Base-by-base conservation (phyloP, 2,113 vertebrate genomes). In the Cervus canadensis region DNA sequence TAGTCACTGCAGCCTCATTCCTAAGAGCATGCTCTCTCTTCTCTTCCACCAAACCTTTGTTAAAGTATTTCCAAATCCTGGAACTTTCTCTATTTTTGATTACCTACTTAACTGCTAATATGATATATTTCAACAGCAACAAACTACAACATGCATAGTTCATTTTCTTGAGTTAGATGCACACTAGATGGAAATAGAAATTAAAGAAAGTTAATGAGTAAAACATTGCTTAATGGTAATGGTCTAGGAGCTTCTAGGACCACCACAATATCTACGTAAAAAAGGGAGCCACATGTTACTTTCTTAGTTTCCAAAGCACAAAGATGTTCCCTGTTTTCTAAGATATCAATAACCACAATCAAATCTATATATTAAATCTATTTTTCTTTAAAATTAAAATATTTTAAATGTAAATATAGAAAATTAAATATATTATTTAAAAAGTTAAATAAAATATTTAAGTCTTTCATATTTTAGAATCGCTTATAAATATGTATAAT, bases 11-110 rank as follows among this genome's bases (percentile, higher is more conserved):
- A 45, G 19, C 1, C 50, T 30, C 1, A 3, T 89, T 40, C 36
- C 14, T 19, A 26, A 10, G 5, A 56, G 23, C 2, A 3, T 10
- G 2, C 0, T 25, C 8, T n/a, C 0, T 19, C 19, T 60, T 28
- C 21, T 52, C 28, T 3, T 28, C 1, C 9, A 52, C 30, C 52
- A 87, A 89, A 56, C 15, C 2, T 50, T 2, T 16, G 9, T 33
- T 83, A 33, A 82, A 26, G 25, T 43, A 2, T 43, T 50, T 71
- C 11, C 26, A 59, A 14, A 56, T 52, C 11, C 19, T 40, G 21
- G 33, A 40, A 26, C 7, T 59, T 52, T 71, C 30, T 86, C 7
- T 30, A 74, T 12, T 40, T 52, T 54, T 74, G 56, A 9, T 26
- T 7, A 17, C 3, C 30, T 52, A 26, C 12, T 79, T 45, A 62